Conservation (phyloP, 2,797 vertebrate genomes). For the Iguana delicatissima region DNA sequence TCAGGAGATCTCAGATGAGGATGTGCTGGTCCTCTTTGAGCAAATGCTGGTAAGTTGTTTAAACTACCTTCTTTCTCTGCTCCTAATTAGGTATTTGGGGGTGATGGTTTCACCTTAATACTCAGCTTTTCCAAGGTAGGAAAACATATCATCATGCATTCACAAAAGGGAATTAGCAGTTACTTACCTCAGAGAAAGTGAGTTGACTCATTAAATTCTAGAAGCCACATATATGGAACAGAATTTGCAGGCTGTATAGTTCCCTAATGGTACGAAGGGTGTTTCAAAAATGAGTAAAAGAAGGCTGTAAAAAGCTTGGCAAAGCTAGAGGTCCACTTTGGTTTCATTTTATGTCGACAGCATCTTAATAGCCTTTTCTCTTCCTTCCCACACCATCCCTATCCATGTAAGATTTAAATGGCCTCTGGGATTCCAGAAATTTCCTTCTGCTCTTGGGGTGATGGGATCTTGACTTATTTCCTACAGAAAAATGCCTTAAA, state of each 20-base stretch:
- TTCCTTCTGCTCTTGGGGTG: not conserved
- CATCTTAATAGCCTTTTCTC: not conserved
- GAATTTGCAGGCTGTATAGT: not conserved
- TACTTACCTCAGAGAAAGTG: not conserved
- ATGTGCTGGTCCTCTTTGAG: slow-evolving; percentile 90
- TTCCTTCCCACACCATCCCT: not conserved
- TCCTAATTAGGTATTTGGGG: not conserved
- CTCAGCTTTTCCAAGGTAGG: not conserved
- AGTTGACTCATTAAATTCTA: not conserved
- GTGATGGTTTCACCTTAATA: not conserved
- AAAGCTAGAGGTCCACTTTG: not conserved
- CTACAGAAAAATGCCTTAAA: too few species aligned
- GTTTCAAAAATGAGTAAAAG: not conserved
- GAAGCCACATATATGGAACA: not conserved
- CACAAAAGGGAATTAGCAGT: not conserved
- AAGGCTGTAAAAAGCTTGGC: too few species aligned
- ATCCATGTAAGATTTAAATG: not conserved
- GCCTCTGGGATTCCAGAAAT: not conserved
- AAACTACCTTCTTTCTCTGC: not conserved
- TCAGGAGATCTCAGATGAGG: slow-evolving; percentile 84
- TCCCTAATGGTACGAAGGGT: not conserved
- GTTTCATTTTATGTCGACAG: not conserved
- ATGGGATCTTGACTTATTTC: not conserved
- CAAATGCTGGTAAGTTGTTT: slow-evolving; percentile 91
- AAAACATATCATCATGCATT: not conserved